phyloP scores from a whole-genome alignment of 2,888 invertebrate genomes.

The Ophioninae sp. region DNA sequence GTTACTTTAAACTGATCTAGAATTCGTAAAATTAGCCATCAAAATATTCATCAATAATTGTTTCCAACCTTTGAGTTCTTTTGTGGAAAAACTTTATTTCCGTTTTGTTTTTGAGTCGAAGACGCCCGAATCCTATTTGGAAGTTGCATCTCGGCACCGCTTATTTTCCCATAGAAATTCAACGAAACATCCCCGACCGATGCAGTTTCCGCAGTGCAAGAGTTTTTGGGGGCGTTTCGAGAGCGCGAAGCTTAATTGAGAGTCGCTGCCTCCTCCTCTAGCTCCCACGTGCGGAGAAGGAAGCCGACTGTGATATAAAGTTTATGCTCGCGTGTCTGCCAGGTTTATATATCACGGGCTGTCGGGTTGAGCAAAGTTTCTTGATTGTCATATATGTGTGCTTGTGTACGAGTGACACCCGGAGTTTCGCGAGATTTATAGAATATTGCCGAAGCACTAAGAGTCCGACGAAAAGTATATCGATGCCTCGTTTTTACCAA shows the following conservation, averaged over 20 bases:
- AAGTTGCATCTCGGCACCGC: not conserved
- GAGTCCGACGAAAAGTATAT: not conserved
- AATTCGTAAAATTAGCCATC: not conserved
- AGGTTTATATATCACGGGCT: conserved; percentile 46
- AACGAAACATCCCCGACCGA: conserved; percentile 25
- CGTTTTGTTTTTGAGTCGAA: not conserved
- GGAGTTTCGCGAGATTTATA: conserved; percentile 13
- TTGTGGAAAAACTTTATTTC: not conserved
- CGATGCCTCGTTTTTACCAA: not conserved
- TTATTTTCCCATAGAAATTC: conserved; percentile 30
- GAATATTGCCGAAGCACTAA: conserved; percentile 22
- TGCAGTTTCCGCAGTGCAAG: conserved; percentile 38
- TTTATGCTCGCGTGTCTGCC: conserved; percentile 54
- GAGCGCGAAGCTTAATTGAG: conserved; percentile 55
- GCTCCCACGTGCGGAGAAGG: not conserved
- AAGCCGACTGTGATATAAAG: conserved; percentile 41
- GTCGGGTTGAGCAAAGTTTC: conserved; percentile 51
- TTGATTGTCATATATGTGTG: conserved; percentile 18
- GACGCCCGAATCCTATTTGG: not conserved
- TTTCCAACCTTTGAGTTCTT: not conserved
- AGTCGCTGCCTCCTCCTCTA: conserved; percentile 35
- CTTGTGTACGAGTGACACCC: conserved; percentile 8
- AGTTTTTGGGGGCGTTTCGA: conserved; percentile 32
- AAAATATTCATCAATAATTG: not conserved
- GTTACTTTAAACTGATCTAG: too few species aligned